Evolutionary conservation across 2,113 vertebrate species (phyloP), one percentile per base, ranked within the genome.

Genomic region (Petrocephalus zakoni): DNA sequence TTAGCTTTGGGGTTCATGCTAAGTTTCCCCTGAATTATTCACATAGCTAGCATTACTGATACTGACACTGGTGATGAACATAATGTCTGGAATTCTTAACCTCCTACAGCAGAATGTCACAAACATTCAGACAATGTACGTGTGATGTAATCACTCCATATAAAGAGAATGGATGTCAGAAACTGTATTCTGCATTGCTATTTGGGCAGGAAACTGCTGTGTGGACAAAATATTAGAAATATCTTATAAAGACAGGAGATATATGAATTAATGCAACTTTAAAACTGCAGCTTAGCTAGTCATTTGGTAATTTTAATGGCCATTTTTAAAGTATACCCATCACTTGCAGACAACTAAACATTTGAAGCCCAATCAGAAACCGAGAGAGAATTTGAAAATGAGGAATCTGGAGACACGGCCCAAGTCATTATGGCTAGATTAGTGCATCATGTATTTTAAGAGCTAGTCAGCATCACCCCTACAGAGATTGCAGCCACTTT

Each of bases 11-110:
- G 89, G 90, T 91, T 92, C 90, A 90, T 93, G 94, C 88, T 94
- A 92, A 89, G 96, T 94, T 88, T 91, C 88, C 90, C 90, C 53
- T 89, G 90, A 93, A 96, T 96, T 92, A 95, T 94, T 95, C 92
- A 89, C 92, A 96, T 96, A 95, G 90, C 94, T 96, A 93, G 93
- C 93, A 95, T 97, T 93, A 92, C 94, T 93, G 92, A 92, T 94
- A 91, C 89, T 75, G 92, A 91, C 37, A 90, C 91, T 92, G 91
- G 93, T 87, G 90, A 85, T 58, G 91, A 93, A 96, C 55, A 88
- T 92, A 91, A 96, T 96, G 90, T 89, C 92, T 96, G 94, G 94
- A 95, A 96, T 97, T 95, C 93, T 94, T 91, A 87, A 90, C 91
- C 52, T 89, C 93, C 95, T 93, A 96, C 95, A 90, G 89, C 85